Percentiles rank a stretch among this genome's conserved stretches.
These are phyloP conservation scores for Dinomys branickii DNA, from an alignment of 2,113 vertebrate genomes.

Conservation along the genomic window DNA sequence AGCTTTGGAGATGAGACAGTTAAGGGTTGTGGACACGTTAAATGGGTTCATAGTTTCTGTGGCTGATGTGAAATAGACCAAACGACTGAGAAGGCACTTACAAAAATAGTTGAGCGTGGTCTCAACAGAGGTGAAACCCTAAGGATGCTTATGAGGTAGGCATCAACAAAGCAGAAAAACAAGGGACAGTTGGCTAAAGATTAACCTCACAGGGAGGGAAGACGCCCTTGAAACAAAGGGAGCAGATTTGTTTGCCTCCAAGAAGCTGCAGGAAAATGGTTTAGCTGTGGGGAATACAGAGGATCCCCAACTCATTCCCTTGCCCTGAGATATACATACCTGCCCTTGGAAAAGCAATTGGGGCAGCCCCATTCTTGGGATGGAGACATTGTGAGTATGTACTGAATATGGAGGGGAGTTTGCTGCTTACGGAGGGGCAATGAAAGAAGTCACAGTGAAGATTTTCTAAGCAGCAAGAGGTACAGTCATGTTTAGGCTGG, in stretches of 20 bases:
- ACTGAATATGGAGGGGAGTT: background rate
- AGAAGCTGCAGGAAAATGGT: background rate
- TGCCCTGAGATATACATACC: background rate
- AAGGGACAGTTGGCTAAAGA: background rate
- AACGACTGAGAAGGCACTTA: background rate
- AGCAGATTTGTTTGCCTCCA: background rate
- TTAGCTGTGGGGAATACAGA: background rate
- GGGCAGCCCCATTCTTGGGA: background rate
- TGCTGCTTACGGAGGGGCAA: background rate
- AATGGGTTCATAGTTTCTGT: background rate
- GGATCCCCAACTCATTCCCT: background rate
- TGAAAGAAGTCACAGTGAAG: background rate
- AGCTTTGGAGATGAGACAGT: background rate
- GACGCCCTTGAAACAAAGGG: background rate
- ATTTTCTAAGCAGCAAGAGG: background rate
- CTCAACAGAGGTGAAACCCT: background rate
- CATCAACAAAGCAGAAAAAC: background rate
- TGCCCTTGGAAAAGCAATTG: background rate
- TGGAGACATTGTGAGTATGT: background rate
- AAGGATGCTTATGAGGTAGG: background rate
- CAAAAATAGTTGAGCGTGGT: background rate
- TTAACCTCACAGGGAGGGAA: background rate
- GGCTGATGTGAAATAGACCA: background rate
- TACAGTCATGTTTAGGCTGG: background rate
- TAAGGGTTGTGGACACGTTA: background rate